Evolutionary conservation across 2,797 vertebrate species (phyloP).

Genomic region (Cynodonichthys magdalenae): DNA sequence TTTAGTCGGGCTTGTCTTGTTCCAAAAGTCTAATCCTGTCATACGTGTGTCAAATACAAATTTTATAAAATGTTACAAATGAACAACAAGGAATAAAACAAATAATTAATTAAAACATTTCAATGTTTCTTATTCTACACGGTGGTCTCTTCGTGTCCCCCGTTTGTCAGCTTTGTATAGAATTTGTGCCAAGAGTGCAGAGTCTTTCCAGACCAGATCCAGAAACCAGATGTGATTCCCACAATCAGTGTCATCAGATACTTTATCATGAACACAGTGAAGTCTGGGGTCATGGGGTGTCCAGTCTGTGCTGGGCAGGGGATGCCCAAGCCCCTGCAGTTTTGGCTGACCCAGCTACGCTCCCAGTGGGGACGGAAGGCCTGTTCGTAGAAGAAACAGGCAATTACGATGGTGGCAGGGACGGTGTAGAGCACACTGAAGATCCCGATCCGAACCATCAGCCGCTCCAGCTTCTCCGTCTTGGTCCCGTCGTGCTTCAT

Average conservation of each 20-base stretch:
- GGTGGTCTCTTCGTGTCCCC: conserved; percentile 93
- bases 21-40: conserved; percentile 47
- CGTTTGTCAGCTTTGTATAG: conserved; percentile 91
- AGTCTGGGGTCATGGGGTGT: conserved; percentile 93
- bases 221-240: conserved; percentile 97
- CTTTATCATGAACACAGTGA: conserved; percentile 99
- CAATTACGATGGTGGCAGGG: conserved; percentile 95
- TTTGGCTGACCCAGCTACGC: conserved; percentile 91
- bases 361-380: conserved; percentile 96
- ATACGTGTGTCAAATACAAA: conserved; percentile 44
- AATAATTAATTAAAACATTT: conserved; percentile 17
- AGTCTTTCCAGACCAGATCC: conserved; percentile 99
- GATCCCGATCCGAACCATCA: conserved; percentile 97
- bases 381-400: conserved; percentile 98
- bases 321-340: conserved; percentile 93
- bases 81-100: conserved; percentile 35
- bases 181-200: conserved; percentile 97
- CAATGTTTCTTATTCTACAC: conserved; percentile 75
- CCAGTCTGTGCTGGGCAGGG: conserved; percentile 89
- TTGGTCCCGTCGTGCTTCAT: conserved; percentile 98
- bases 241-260: conserved; percentile 99
- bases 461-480: conserved; percentile 94
- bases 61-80: conserved; percentile 28
- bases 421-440: conserved; percentile 98
- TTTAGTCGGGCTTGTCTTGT: conserved; percentile 55